A percentile compares a stretch with the other conserved stretches of the same genome.
Evolutionary conservation across 2,113 vertebrate species (phyloP).

Genomic region (Etheostoma cragini): DNA sequence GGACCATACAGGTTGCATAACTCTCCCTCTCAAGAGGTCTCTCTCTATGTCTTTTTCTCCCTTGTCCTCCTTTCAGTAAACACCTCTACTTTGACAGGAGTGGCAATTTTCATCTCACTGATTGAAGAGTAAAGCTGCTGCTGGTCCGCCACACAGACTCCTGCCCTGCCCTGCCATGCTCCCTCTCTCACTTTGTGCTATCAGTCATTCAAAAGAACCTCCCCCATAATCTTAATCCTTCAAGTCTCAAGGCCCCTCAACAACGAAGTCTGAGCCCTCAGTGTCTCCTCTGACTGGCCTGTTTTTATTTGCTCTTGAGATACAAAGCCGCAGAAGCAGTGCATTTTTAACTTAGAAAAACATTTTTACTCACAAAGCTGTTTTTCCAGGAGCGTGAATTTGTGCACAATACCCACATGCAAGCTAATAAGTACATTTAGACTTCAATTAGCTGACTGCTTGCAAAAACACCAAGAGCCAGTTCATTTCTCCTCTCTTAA

Average conservation of each 20-base stretch:
- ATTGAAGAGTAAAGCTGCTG: constrained; percentile 83
- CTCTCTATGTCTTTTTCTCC: constrained; percentile 60
- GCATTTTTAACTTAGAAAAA: constrained; percentile 33
- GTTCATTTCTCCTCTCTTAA: constrained; percentile 72
- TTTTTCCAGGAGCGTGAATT: constrained; percentile 49
- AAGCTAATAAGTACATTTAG: constrained; percentile 54
- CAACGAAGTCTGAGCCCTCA: constrained; percentile 47
- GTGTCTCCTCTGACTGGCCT: constrained; percentile 53
- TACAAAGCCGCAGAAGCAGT: constrained; percentile 16
- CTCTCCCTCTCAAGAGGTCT: constrained; percentile 73
- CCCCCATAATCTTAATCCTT: constrained; percentile 81
- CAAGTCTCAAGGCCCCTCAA: constrained; percentile 73
- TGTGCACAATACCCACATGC: constrained; percentile 23
- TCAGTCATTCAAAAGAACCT: constrained; percentile 79
- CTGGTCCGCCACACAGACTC: constrained; percentile 84
- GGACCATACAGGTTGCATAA: constrained; percentile 72
- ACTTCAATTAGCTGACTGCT: constrained; percentile 52
- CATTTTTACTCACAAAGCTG: constrained; percentile 9
- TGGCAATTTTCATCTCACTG: constrained; percentile 84
- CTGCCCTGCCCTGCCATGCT: constrained; percentile 78
- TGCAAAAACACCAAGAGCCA: constrained; percentile 64
- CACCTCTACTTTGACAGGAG: constrained; percentile 82
- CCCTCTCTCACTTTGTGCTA: constrained; percentile 80
- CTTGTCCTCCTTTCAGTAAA: constrained; percentile 79
- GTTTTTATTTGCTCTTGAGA: constrained; percentile 52